A percentile compares a stretch with the other conserved stretches of the same genome.
phyloP scores from a whole-genome alignment of 2,888 invertebrate genomes.

The Leptinotarsa haldemani region DNA sequence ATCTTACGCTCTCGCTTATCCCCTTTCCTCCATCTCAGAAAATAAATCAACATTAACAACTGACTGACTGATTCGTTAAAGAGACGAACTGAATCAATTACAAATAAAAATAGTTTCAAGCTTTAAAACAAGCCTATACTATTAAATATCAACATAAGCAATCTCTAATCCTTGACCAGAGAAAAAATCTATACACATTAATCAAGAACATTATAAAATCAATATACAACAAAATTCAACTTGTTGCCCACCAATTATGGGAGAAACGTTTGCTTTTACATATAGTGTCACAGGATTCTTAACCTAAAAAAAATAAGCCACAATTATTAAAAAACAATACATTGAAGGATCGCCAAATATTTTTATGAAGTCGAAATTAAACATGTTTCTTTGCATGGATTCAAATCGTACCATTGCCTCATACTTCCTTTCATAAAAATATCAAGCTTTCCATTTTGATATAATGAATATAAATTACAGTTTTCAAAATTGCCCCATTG shows the following conservation, averaged over 20 bases:
- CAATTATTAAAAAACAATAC: not conserved
- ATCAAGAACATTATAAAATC: constrained; percentile 25
- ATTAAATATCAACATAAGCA: constrained; percentile 24
- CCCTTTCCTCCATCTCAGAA: not conserved
- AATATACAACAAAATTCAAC: constrained; percentile 32
- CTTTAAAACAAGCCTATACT: constrained; percentile 44
- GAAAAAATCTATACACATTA: constrained; percentile 3
- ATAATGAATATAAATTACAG: not conserved
- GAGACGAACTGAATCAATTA: constrained; percentile 9
- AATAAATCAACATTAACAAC: not conserved
- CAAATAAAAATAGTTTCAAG: constrained; percentile 31
- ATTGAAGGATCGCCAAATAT: not conserved
- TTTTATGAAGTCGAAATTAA: not conserved
- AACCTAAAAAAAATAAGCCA: not conserved
- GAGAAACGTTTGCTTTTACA: constrained; percentile 20
- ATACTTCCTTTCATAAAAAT: not conserved
- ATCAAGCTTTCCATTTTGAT: not conserved
- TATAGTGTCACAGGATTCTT: not conserved
- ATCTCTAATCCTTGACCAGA: constrained; percentile 20
- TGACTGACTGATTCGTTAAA: not conserved
- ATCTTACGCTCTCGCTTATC: not conserved
- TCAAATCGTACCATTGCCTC: too few species aligned
- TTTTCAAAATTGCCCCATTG: not conserved
- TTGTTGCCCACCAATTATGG: constrained; percentile 9
- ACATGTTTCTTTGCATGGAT: too few species aligned